Conservation (phyloP, 1,140 invertebrate genomes). For the Proales similis region DNA sequence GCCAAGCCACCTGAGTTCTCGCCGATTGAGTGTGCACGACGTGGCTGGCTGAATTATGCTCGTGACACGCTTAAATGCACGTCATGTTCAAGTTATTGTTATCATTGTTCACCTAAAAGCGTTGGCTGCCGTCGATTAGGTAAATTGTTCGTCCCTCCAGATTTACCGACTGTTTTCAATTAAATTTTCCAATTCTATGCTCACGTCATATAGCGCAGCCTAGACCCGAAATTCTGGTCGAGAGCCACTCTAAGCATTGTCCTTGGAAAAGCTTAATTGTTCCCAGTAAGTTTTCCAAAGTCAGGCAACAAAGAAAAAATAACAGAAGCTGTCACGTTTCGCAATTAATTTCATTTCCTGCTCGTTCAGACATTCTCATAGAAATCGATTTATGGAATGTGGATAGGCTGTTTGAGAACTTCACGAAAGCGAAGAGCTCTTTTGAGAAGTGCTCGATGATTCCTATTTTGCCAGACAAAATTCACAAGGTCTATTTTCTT, state of each 20-base stretch:
- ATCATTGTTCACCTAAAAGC: conserved; percentile 25
- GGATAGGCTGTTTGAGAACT: no score
- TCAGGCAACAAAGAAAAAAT: neutral
- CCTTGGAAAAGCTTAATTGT: conserved; percentile 13
- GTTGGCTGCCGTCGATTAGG: neutral
- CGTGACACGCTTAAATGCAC: conserved; percentile 25
- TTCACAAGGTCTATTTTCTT: no score
- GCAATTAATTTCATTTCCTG: no score
- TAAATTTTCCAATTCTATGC: conserved; percentile 1
- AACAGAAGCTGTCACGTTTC: neutral
- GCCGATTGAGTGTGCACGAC: conserved; percentile 28
- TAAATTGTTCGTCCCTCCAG: conserved; percentile 6
- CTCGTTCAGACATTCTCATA: no score
- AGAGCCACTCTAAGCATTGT: conserved; percentile 21
- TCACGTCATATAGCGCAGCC: no score
- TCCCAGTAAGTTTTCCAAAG: neutral
- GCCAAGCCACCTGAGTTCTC: conserved; percentile 17
- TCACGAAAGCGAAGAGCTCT: no score
- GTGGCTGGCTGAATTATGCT: conserved; percentile 13
- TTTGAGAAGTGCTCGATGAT: no score
- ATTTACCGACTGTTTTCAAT: neutral
- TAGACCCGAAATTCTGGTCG: neutral
- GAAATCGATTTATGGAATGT: no score
- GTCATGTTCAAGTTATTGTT: conserved; percentile 4
- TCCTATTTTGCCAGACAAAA: no score